phyloP scores from a whole-genome alignment of 2,113 vertebrate species.

The Burhinus bistriatus region DNA sequence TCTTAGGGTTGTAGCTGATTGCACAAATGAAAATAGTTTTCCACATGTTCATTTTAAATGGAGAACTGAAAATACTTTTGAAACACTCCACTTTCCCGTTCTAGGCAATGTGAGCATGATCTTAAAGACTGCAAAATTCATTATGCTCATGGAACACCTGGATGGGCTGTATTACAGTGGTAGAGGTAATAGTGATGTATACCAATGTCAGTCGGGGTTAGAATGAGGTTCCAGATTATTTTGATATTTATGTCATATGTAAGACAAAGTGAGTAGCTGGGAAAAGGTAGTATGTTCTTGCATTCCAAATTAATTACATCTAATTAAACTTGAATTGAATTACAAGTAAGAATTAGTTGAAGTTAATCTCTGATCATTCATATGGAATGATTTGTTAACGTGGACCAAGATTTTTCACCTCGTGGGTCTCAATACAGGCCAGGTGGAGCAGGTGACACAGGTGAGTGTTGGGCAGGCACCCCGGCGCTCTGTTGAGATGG shows the following conservation, averaged over 20 bases:
- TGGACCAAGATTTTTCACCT: background rate
- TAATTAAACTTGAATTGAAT: background rate
- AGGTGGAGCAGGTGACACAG: background rate
- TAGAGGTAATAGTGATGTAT: background rate
- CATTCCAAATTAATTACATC: background rate
- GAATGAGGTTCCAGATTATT: background rate
- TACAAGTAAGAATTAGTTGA: background rate
- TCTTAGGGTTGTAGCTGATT: background rate
- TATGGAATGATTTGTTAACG: background rate
- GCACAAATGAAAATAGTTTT: background rate
- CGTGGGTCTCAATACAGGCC: fast-evolving
- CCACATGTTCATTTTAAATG: background rate
- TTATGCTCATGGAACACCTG: background rate
- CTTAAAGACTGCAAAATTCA: background rate
- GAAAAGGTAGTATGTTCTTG: background rate
- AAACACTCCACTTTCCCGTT: background rate
- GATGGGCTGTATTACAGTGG: background rate
- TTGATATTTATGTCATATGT: background rate
- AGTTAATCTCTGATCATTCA: background rate
- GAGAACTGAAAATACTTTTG: background rate
- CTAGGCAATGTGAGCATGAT: background rate
- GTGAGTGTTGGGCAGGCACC: fast-evolving
- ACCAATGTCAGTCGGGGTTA: fast-evolving
- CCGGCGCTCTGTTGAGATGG: fast-evolving
- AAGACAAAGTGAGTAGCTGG: background rate